A percentile compares a stretch with the other conserved stretches of the same genome.
These are phyloP conservation scores for Parazoanthus swiftii DNA, from an alignment of 92 coral and sea anemone species.

Conservation along the genomic window DNA sequence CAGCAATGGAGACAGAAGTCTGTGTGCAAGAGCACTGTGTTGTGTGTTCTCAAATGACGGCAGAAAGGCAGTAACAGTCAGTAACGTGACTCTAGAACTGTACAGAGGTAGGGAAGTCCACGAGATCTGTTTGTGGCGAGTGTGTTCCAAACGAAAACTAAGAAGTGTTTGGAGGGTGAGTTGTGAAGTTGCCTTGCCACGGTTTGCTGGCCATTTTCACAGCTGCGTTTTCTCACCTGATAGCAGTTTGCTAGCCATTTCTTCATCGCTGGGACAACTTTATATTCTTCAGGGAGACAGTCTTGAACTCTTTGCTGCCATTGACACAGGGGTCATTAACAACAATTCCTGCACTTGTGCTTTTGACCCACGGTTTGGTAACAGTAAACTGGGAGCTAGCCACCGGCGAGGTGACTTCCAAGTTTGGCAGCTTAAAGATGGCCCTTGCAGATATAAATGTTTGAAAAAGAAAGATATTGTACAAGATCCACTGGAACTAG, in stretches of 20 bases:
- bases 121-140: constrained; percentile 81
- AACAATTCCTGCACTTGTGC: constrained; percentile 60
- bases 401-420: constrained; percentile 61
- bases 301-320: constrained; percentile 57
- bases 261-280: constrained; percentile 73
- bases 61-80: constrained; percentile 69
- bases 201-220: constrained; percentile 66
- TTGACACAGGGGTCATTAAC: constrained; percentile 42
- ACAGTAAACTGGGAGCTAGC: constrained; percentile 57
- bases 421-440: constrained; percentile 59
- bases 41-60: constrained; percentile 89
- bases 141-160: constrained; percentile 48
- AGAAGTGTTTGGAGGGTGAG: constrained; percentile 65
- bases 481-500: constrained; percentile 42
- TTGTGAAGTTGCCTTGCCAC: constrained; percentile 66
- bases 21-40: constrained; percentile 71
- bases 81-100: constrained; percentile 61
- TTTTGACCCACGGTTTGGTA: constrained; percentile 65
- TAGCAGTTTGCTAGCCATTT: constrained; percentile 67
- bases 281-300: constrained; percentile 63
- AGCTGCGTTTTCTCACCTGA: constrained; percentile 83
- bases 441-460: constrained; percentile 41
- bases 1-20: constrained; percentile 64
- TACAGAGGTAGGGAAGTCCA: constrained; percentile 60
- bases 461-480: constrained; percentile 49